Base-by-base conservation (phyloP, 2,888 invertebrate genomes). In the Phania funesta region DNA sequence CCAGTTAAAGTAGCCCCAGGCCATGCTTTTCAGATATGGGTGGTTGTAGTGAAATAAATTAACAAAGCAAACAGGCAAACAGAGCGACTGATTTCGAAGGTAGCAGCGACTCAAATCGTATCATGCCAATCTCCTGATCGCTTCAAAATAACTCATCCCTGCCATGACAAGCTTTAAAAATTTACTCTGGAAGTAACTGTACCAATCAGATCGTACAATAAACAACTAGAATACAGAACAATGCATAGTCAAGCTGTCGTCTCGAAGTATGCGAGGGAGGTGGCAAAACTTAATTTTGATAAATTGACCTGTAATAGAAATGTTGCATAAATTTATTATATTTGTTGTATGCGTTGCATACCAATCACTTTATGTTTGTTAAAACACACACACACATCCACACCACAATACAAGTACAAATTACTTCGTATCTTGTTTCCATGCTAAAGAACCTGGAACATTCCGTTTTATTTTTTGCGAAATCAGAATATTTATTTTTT, bases 321-420 rank as follows among this genome's bases (percentile, higher is more conserved):
- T 73, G 73, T 73, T 81, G 81, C 81, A 82, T 82, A 82, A 82
- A 74, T 82, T 82, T 77, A 77, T 82, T 73, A 73, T 81, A 38
- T 48, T 50, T 77, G 38, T 64, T 74, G 20, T 52, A 70, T 68
- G 73, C 65, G 70, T 68, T 77, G 73, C 81, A 81, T 81, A 68
- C 76, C 71, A 81, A 81, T 68, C 76, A 77, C 71, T 81, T 76
- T 46, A 46, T 29, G 64, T 76, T 60, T 62, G 68, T 44, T 68
- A 44, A 46, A 32, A 24, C 46, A 48, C 24, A 48, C 54, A 74
- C 32, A 20, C 29, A 52, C 16, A 58, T 9, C 16, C 26, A 29
- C n/a, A 62, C 46, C 20, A 6, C 35, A 20, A 70, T 32, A 50
- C 22, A 6, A 7, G 26, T 58, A n/a, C n/a, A n/a, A n/a, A n/a